Percentiles rank a stretch among this genome's conserved stretches.
Evolutionary conservation across 2,888 invertebrate species (phyloP).

Genomic region (Horisme vitalbata): DNA sequence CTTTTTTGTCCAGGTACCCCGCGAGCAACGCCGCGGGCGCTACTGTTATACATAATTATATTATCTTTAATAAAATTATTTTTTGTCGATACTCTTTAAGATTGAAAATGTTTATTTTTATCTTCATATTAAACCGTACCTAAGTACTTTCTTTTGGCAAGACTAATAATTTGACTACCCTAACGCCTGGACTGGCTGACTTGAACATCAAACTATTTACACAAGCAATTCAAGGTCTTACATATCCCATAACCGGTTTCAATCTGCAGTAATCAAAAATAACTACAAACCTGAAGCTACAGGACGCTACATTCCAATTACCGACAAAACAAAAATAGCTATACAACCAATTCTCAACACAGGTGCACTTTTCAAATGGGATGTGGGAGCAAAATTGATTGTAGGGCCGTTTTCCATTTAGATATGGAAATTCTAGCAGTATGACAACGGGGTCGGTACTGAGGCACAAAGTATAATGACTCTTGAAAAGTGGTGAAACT

Average conservation of each 20-base stretch:
- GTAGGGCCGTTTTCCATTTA: conserved; percentile 78
- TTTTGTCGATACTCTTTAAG: too few relatives aligned
- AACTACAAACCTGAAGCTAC: conserved; percentile 6
- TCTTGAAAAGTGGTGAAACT: too few relatives aligned
- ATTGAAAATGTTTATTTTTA: too few relatives aligned
- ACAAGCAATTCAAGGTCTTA: not conserved
- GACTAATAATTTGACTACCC: too few relatives aligned
- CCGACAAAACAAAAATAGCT: conserved; percentile 55
- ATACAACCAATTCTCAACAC: conserved; percentile 63
- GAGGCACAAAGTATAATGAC: conserved; percentile 53
- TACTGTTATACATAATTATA: too few relatives aligned
- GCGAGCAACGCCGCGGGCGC: too few relatives aligned
- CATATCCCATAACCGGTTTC: not conserved
- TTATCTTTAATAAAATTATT: too few relatives aligned
- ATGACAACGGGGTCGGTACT: conserved; percentile 57
- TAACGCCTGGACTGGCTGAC: too few relatives aligned
- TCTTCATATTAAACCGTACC: too few relatives aligned
- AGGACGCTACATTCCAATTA: conserved; percentile 50
- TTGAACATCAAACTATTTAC: not conserved
- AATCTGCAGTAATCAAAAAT: not conserved
- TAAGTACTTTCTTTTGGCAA: too few relatives aligned
- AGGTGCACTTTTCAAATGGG: conserved; percentile 78
- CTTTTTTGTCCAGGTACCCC: too few relatives aligned
- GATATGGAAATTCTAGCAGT: conserved; percentile 74
- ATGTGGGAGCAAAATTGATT: conserved; percentile 76